Conservation (phyloP, 92 coral and sea anemone genomes). For the Hydrozoanthus gracilis region DNA sequence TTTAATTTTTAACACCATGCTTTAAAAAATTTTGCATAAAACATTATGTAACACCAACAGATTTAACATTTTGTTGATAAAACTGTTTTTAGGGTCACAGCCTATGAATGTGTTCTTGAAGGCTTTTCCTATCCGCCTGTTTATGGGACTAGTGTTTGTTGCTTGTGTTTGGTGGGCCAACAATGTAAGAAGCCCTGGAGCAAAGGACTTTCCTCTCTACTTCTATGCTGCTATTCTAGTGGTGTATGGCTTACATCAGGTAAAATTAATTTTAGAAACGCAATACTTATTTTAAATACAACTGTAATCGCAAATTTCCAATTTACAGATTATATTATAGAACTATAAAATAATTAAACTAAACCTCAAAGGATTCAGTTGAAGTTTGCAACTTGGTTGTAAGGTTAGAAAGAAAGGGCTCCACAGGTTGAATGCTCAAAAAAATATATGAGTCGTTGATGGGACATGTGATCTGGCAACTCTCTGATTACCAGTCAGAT, state of each 20-base stretch:
- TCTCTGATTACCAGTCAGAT: too few relatives aligned
- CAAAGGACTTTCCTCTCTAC: constrained; percentile 77
- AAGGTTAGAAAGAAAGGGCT: too few relatives aligned
- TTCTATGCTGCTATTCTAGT: constrained; percentile 77
- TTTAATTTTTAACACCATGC: too few relatives aligned
- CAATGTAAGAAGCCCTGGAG: constrained; percentile 80
- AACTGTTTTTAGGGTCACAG: constrained; percentile 66
- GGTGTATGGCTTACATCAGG: constrained; percentile 94
- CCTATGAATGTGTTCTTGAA: constrained; percentile 83
- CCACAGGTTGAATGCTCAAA: too few relatives aligned
- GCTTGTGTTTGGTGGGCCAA: constrained; percentile 95
- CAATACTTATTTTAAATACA: too few relatives aligned
- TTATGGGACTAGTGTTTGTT: constrained; percentile 80
- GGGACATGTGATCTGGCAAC: too few relatives aligned
- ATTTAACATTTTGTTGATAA: background rate
- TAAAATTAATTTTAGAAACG: background rate
- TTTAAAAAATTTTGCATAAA: background rate
- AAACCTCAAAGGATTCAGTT: too few relatives aligned
- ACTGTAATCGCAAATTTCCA: too few relatives aligned
- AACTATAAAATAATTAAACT: too few relatives aligned
- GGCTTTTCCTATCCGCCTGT: constrained; percentile 83
- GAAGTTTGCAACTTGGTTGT: too few relatives aligned
- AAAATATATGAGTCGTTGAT: too few relatives aligned
- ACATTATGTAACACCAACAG: background rate
- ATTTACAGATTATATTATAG: too few relatives aligned